Evolutionary conservation across 2,888 invertebrate species (phyloP), one percentile per base, ranked within the genome.

Genomic region (Netelia inedita): DNA sequence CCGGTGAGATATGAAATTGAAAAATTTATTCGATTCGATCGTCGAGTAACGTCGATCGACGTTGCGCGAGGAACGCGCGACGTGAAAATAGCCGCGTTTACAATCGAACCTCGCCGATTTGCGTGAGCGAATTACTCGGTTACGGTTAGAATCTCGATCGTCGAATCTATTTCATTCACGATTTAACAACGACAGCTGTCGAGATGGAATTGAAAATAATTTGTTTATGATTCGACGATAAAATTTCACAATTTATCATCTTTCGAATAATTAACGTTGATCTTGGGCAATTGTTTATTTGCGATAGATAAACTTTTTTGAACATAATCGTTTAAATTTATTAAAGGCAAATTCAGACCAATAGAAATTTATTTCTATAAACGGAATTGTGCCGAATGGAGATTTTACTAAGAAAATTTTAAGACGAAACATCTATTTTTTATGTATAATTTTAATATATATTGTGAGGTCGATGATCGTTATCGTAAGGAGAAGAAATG

Each of bases 401-500:
- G n/a, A n/a, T n/a, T n/a, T n/a, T n/a, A n/a, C n/a, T n/a, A n/a
- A n/a, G n/a, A n/a, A n/a, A n/a, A n/a, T n/a, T n/a, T n/a, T n/a
- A n/a, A n/a, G n/a, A n/a, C n/a, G n/a, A n/a, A n/a, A n/a, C n/a
- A n/a, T n/a, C n/a, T n/a, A n/a, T n/a, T n/a, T n/a, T n/a, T n/a
- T n/a, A n/a, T n/a, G n/a, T n/a, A n/a, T n/a, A n/a, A n/a, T n/a
- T n/a, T n/a, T n/a, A n/a, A n/a, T n/a, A n/a, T n/a, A n/a, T 35
- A 35, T 35, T 35, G 35, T 35, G 35, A 35, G 59, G 69, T 63
- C 66, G 76, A 79, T 28, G 71, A 73, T 78, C 71, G 66, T 83
- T 85, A 78, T 71, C 21, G 78, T 85, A 87, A 85, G 83, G 69
- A 82, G 61, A 83, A 87, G 80, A 83, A 88, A 88, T 82, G 69